Conservation (phyloP, 1,140 invertebrate species). For the Drosophila orosa region DNA sequence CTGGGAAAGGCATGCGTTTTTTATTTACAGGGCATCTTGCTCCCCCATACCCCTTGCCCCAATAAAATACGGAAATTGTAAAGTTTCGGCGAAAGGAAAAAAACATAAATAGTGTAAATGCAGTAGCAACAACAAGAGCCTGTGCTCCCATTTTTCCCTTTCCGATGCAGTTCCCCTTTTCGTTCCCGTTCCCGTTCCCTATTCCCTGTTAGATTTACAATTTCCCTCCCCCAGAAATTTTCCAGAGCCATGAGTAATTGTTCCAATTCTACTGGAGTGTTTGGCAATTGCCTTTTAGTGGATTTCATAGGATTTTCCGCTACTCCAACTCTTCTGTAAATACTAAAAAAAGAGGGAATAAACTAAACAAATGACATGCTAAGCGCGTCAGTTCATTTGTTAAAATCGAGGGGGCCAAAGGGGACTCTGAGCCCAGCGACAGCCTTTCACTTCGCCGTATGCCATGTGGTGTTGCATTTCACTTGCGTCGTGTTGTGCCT, state of each 20-base stretch:
- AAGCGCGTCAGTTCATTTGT: slow-evolving; percentile 72
- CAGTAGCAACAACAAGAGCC: slow-evolving; percentile 11
- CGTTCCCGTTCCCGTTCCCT: slow-evolving; percentile 14
- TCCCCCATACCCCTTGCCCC: slow-evolving; percentile 4
- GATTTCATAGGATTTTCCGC: slow-evolving; percentile 19
- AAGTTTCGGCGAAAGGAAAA: slow-evolving; percentile 60
- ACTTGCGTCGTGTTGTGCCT: slow-evolving; percentile 50
- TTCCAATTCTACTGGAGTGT: slow-evolving; percentile 21
- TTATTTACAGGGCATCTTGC: slow-evolving; percentile 59
- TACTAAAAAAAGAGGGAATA: slow-evolving; percentile 12
- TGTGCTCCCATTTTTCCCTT: slow-evolving; percentile 17
- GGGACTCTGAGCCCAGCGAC: slow-evolving; percentile 44
- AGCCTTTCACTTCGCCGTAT: slow-evolving; percentile 65
- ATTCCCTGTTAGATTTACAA: slow-evolving; percentile 56
- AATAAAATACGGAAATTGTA: slow-evolving; percentile 71
- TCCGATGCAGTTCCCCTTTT: slow-evolving; percentile 5
- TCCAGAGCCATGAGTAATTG: slow-evolving; percentile 41
- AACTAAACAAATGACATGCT: slow-evolving; percentile 71
- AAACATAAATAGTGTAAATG: slow-evolving; percentile 37
- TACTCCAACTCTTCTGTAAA: slow-evolving; percentile 11
- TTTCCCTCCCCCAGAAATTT: slow-evolving; percentile 42
- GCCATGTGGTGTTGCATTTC: slow-evolving; percentile 77
- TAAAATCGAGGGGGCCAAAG: slow-evolving; percentile 31
- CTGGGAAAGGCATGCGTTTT: slow-evolving; percentile 55
- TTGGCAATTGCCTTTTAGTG: slow-evolving; percentile 38